A percentile compares a stretch with the other conserved stretches of the same genome.
phyloP scores from a whole-genome alignment of 2,888 invertebrate species.

The Priapulus caudatus region DNA sequence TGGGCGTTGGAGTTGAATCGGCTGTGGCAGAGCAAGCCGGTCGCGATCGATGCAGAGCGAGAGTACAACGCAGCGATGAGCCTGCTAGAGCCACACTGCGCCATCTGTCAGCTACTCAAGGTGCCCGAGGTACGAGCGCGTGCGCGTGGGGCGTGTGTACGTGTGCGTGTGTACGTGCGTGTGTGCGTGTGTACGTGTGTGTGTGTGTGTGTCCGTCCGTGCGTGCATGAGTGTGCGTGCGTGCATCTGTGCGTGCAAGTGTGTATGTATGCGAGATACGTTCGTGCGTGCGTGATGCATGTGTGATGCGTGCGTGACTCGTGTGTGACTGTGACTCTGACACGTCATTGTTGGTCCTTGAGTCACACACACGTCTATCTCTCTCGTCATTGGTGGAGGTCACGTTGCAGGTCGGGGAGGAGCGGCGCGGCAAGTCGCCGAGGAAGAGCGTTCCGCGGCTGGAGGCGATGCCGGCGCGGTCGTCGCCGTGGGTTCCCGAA shows the following conservation, averaged over 20 bases:
- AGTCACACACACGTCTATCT: too few species aligned
- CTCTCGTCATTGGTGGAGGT: too few species aligned
- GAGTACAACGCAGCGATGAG: conserved; percentile 45
- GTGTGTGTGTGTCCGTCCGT: too few species aligned
- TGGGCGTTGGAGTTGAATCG: conserved; percentile 35
- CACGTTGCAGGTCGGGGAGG: neutral
- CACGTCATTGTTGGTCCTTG: too few species aligned
- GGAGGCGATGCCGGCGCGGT: conserved; percentile 15
- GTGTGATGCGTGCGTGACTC: too few species aligned
- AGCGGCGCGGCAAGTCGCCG: neutral
- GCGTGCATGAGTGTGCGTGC: too few species aligned
- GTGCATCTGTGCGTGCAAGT: too few species aligned
- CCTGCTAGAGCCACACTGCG: conserved; percentile 46
- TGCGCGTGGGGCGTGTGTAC: too few species aligned
- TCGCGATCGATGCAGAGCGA: conserved; percentile 40
- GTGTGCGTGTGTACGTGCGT: neutral
- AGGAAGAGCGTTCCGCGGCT: conserved; percentile 2
- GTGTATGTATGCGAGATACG: too few species aligned
- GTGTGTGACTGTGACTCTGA: too few species aligned
- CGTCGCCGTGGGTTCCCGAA: conserved; percentile 34
- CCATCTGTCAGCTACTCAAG: conserved; percentile 46
- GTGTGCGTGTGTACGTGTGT: too few species aligned
- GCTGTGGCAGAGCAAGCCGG: conserved; percentile 40
- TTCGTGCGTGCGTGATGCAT: too few species aligned
- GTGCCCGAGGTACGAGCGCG: conserved; percentile 12